Base-by-base conservation (phyloP, 2,113 vertebrate species). In the Lathamus discolor region DNA sequence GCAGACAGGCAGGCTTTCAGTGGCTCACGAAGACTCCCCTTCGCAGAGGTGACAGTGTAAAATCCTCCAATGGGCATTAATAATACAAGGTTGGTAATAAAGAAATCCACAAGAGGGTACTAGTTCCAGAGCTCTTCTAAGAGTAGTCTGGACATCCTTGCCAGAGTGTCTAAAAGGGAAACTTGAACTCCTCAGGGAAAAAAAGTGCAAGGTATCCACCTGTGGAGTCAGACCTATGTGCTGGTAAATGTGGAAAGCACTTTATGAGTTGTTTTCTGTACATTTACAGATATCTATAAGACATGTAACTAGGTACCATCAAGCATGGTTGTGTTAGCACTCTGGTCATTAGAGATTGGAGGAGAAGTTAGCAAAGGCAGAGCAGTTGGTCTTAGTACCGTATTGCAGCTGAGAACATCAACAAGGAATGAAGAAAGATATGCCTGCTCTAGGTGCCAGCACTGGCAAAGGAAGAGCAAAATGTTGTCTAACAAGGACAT, bases 281-380 rank as follows among this genome's bases (percentile, higher is more conserved):
- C 0, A 0, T 64, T 64, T 85, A 51, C 41, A 29, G 28, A 6
- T 67, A 55, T 18, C 17, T 55, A 0, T 27, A 25, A 74, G 86
- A 43, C 22, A 52, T 7, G 17, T 44, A 37, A n/a, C 10, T 49
- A 70, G 31, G 49, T 81, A 41, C 1, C 2, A 37, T 66, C 52
- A 46, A 37, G 25, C 9, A 28, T 7, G 27, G 23, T 24, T 78
- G 5, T 33, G 29, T 9, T 70, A 62, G 27, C 23, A 61, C 0
- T 0, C 9, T 68, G 52, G 31, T 13, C 29, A 19, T 31, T 25
- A 57, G 11, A 31, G 10, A 83, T 11, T 1, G 19, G 61, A 94
- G 57, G 84, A 83, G 29, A 33, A 82, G 7, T 8, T 29, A 49
- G 27, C 31, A 92, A 66, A 66, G 49, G 23, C 72, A 90, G 28